phyloP scores from a whole-genome alignment of 2,888 invertebrate genomes.

The Caenorhabditis panamensis region DNA sequence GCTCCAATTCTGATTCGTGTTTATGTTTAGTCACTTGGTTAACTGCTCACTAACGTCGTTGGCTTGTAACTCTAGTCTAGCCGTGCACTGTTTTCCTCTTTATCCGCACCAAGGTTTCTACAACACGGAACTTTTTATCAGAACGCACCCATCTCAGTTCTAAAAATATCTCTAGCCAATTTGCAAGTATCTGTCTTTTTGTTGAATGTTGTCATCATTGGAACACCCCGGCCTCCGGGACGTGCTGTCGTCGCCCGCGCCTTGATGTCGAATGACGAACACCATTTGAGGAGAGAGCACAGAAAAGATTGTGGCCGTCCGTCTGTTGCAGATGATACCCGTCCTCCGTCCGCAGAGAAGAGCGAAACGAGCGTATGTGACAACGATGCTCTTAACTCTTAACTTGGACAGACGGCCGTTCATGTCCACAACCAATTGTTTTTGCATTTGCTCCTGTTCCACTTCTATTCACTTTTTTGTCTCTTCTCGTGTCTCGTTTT shows the following conservation, averaged over 20 bases:
- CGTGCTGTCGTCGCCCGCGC: conserved; percentile 28
- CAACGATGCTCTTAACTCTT: conserved; percentile 60
- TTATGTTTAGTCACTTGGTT: conserved; percentile 17
- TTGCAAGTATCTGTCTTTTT: conserved; percentile 46
- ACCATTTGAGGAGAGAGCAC: conserved; percentile 28
- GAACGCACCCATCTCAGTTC: conserved; percentile 1
- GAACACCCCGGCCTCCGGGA: conserved; percentile 33
- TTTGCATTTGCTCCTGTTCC: conserved; percentile 60
- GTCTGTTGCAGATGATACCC: conserved; percentile 44
- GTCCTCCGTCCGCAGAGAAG: background rate
- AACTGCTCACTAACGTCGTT: conserved; percentile 6
- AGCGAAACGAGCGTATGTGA: conserved; percentile 34
- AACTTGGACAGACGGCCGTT: conserved; percentile 50
- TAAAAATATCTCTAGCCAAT: conserved; percentile 24
- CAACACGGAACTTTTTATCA: conserved; percentile 17
- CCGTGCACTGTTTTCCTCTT: background rate
- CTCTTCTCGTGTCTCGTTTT: conserved; percentile 31
- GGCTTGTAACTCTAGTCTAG: conserved; percentile 8
- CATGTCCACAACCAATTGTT: conserved; percentile 65
- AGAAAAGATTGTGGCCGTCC: conserved; percentile 35
- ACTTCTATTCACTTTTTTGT: conserved; percentile 43
- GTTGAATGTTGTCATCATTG: conserved; percentile 45
- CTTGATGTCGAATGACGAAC: conserved; percentile 32
- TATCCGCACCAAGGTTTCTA: background rate
- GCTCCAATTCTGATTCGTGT: conserved; percentile 25